Evolutionary conservation across 1,140 invertebrate species (phyloP), one percentile per base, ranked within the genome.

Genomic region (Acyrthosiphon pisum): DNA sequence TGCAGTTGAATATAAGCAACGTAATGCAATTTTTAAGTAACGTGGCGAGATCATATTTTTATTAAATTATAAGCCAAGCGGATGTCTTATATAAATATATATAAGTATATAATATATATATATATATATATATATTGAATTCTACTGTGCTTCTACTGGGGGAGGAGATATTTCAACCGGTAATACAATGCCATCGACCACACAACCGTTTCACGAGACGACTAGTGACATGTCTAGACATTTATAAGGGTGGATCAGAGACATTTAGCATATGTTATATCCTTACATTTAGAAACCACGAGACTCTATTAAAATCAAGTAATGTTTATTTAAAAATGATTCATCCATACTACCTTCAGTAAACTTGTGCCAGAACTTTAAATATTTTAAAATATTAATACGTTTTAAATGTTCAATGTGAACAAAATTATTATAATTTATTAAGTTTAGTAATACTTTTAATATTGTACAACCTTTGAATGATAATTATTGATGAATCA

Each of bases 21-120:
- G 30, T 76, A 76, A 76, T 76, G 60, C 30, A n/a, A 76, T 76
- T n/a, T n/a, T 76, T 76, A 76, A 76, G 60, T n/a, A 76, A n/a
- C 30, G 11, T 76, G 30, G 30, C 30, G 60, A 76, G 6, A n/a
- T 76, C 14, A n/a, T 76, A 76, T 76, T 76, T 76, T 76, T 76
- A 76, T 76, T 76, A 76, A 76, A 76, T 76, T n/a, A n/a, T 76
- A n/a, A 76, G 60, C 6, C 60, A 76, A 76, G 60, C 18, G 14
- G 60, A 76, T 76, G n/a, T 68, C 18, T 22, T 53, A 53, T 53
- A 3, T 41, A 41, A 3, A 37, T 37, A 37, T 48, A 50, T 68
- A 68, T 68, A n/a, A n/a, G n/a, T n/a, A n/a, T n/a, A n/a, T n/a
- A n/a, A n/a, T n/a, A 53, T 53, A 53, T 53, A 3, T 41, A 41